Conservation (phyloP, 2,888 invertebrate genomes). For the Thera britannica region DNA sequence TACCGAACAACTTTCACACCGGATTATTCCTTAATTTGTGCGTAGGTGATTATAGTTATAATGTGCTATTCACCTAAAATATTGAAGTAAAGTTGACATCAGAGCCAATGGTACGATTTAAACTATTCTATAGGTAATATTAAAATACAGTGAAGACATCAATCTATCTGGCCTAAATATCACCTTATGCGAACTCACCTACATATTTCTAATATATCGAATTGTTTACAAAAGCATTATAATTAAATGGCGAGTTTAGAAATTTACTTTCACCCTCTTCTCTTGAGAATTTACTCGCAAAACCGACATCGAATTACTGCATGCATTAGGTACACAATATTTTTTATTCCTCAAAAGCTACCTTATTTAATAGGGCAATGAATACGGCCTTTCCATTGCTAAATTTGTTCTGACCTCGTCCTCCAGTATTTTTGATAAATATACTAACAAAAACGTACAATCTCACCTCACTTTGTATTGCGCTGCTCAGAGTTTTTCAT, state of each 20-base stretch:
- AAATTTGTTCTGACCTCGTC: neutral
- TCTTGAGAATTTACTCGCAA: neutral
- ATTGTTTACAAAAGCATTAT: conserved; percentile 64
- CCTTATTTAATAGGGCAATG: conserved; percentile 8
- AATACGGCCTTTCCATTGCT: neutral
- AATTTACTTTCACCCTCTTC: neutral
- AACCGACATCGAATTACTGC: conserved; percentile 5
- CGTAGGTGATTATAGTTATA: conserved; percentile 44
- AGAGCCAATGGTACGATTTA: conserved; percentile 44
- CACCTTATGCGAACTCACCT: conserved; percentile 65
- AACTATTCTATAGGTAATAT: conserved; percentile 70
- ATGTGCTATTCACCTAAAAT: conserved; percentile 28
- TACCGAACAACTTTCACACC: conserved; percentile 30
- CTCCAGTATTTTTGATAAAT: neutral
- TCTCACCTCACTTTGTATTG: neutral
- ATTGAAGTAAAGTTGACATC: conserved; percentile 43
- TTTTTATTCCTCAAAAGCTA: neutral
- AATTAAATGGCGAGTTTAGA: conserved; percentile 37
- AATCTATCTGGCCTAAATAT: conserved; percentile 72
- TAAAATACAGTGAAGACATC: conserved; percentile 80
- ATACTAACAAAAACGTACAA: neutral
- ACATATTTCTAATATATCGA: conserved; percentile 62
- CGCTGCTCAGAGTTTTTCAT: no score
- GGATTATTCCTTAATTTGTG: conserved; percentile 45
- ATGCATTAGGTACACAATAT: conserved; percentile 14